Base-by-base conservation (phyloP, 2,113 vertebrate genomes). In the Corydoras sp. region DNA sequence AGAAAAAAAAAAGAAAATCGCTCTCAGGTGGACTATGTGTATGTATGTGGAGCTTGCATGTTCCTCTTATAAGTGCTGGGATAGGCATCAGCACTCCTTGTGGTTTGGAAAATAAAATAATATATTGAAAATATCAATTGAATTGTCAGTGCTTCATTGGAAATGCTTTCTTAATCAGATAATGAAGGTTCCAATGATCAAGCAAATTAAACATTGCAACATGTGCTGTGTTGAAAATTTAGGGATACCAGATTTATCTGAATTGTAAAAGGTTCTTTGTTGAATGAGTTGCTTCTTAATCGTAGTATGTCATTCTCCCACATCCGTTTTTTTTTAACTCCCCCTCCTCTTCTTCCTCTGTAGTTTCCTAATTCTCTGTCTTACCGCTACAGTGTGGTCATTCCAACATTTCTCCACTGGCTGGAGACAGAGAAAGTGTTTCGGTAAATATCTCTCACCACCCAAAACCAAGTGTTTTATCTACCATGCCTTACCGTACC, bases 251-350 rank as follows among this genome's bases (percentile, higher is more conserved):
- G 77, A 83, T 75, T 58, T 84, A 84, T 86, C 86, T 86, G 80
- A 82, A 81, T 83, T 86, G 84, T 89, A 89, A 90, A 86, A 87
- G 65, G 79, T 86, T 90, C 86, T 86, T 71, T 83, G 85, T 83
- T 83, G 83, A 43, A 43, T 85, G 86, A 83, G 78, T 74, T 81
- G 83, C 79, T 75, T 72, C 18, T 63, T 78, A 81, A 74, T 81
- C 81, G 72, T 70, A 43, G 35, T 43, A 43, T 8, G 35, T 64
- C 58, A 74, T 74, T 73, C 53, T 54, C 68, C 58, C 77, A 75
- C 32, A 14, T 64, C 58, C 6, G 15, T 62, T 31, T 15, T 6
- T 6, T 58, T 10, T 69, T 65, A 77, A 76, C 62, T 62, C 74
- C 18, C 24, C 10, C 18, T 59, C 53, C 58, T 30, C 12, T 31